Base-by-base conservation (phyloP, 2,888 invertebrate species). In the Therioaphis trifolii region DNA sequence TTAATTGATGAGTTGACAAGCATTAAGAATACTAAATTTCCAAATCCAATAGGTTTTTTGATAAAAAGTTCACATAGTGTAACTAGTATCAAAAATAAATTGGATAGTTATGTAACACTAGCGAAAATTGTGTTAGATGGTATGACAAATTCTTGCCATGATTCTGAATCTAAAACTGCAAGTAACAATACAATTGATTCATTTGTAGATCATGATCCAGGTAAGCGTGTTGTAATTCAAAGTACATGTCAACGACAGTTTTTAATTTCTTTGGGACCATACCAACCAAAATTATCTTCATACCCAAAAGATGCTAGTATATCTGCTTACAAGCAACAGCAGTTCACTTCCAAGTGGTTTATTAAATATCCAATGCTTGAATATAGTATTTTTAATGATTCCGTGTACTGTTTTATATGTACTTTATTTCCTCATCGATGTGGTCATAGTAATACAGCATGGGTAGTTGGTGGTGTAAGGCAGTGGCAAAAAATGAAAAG, bases 351-450 rank as follows among this genome's bases (percentile, higher is more conserved):
- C 18, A 71, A 71, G 9, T 71, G 29, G 27, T 49, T 49, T 49
- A 71, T 71, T 71, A 49, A 71, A 49, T 71, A 49, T 71, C 71
- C 71, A 12, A 71, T 71, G 71, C 71, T 71, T 49, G 71, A 71
- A 12, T 71, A 71, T 49, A 71, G 29, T 12, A 46, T 49, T 71
- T 71, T 27, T 15, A 71, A 71, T 35, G 27, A 71, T 71, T 24
- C 71, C 0, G 71, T 71, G 35, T 27, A 71, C 18, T 71, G 27
- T 49, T 71, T 71, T 71, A 12, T 71, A 27, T 71, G 71, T 29
- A 71, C 49, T 21, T 71, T 71, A 71, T 71, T 71, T 71, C 35
- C 71, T 11, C 71, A 71, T 71, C 49, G 27, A 27, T 49, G 27
- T 71, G 71, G 71, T 71, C 49, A 49, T 49, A 71, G 71, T 71